These are phyloP conservation scores for Megaustenia siamemsis DNA, from an alignment of 2,888 invertebrate species.

Conservation along the genomic window DNA sequence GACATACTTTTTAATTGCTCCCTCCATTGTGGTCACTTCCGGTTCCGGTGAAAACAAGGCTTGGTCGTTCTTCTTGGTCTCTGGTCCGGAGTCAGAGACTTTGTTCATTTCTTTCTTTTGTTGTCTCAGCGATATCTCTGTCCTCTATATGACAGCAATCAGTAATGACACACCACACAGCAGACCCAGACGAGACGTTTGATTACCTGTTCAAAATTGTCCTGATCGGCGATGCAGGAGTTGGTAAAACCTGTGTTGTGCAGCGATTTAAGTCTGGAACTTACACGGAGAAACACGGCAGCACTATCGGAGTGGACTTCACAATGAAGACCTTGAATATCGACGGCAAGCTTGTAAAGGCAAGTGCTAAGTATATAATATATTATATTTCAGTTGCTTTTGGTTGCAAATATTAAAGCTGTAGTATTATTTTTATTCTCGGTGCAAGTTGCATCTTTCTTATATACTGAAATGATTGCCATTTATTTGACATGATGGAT, in stretches of 20 bases:
- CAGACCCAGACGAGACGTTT: constrained; percentile 83
- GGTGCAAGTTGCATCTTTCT: too few relatives aligned
- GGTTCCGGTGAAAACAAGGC: constrained; percentile 36
- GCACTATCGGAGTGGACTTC: constrained; percentile 98
- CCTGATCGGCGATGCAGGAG: constrained; percentile 86
- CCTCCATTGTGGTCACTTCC: too few relatives aligned
- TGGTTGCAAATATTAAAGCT: background rate
- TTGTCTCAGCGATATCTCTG: too few relatives aligned
- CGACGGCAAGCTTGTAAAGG: constrained; percentile 96
- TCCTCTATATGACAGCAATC: too few relatives aligned
- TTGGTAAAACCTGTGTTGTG: constrained; percentile 94
- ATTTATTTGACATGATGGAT: too few relatives aligned
- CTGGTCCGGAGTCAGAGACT: too few relatives aligned
- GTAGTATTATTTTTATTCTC: too few relatives aligned
- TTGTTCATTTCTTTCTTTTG: too few relatives aligned
- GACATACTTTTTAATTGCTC: too few relatives aligned
- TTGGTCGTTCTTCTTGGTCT: too few relatives aligned
- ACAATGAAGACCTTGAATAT: constrained; percentile 97
- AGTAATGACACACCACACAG: constrained; percentile 69
- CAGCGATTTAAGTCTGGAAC: constrained; percentile 97
- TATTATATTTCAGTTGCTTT: background rate
- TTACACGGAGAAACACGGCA: constrained; percentile 94
- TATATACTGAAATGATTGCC: too few relatives aligned
- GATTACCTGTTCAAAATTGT: constrained; percentile 98
- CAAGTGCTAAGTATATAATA: constrained; percentile 80